These are phyloP conservation scores for Halcyon leucocephala DNA, from an alignment of 2,797 vertebrate genomes.

Conservation along the genomic window DNA sequence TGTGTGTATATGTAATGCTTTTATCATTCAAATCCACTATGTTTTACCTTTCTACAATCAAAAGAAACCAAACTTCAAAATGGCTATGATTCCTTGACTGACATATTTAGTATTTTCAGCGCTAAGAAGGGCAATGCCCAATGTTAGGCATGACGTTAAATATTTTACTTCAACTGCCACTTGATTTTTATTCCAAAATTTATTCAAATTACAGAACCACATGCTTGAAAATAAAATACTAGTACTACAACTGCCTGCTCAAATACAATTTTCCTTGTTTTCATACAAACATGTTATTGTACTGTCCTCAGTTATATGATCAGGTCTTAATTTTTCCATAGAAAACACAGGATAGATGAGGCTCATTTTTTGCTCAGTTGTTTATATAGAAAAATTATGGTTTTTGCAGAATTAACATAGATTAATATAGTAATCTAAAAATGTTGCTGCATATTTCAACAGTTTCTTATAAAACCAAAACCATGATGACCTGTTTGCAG, in stretches of 20 bases:
- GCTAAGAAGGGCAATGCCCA: not conserved
- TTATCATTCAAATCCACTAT: not conserved
- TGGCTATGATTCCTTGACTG: not conserved
- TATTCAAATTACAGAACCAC: not conserved
- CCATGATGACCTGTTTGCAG: not conserved
- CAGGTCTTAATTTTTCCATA: not conserved
- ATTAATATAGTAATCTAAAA: not conserved
- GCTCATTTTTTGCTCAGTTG: not conserved
- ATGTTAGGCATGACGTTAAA: not conserved
- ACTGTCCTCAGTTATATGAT: not conserved
- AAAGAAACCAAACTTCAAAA: not conserved
- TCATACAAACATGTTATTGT: not conserved
- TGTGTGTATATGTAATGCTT: not conserved
- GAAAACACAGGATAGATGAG: not conserved
- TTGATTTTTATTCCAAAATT: not conserved
- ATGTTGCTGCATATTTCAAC: not conserved
- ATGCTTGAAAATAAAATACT: not conserved
- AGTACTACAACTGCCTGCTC: not conserved
- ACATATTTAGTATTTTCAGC: not conserved
- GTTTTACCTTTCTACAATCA: not conserved
- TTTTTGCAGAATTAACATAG: not conserved
- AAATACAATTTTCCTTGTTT: not conserved
- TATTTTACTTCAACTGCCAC: not conserved
- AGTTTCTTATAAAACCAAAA: not conserved
- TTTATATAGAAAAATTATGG: not conserved